Conservation (phyloP, 2,797 vertebrate genomes). For the Anabas testudineus region DNA sequence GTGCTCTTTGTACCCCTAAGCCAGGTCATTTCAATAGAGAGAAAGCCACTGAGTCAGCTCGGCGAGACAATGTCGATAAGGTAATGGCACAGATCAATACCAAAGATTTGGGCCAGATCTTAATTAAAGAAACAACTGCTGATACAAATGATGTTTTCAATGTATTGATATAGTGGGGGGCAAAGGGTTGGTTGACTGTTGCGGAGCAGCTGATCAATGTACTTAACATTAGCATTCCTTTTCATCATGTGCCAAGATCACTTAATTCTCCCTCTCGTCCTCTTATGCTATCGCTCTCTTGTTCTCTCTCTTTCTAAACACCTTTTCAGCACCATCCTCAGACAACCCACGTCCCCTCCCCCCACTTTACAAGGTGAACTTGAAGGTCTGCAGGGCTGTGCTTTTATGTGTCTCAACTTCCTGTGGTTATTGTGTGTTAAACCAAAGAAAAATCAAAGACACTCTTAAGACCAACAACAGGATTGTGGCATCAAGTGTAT, state of each 20-base stretch:
- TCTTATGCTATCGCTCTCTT: constrained; percentile 80
- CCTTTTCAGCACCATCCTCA: constrained; percentile 75
- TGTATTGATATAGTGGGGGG: constrained; percentile 86
- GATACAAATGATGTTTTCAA: constrained; percentile 96
- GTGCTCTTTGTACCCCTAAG: constrained; percentile 77
- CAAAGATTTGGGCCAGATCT: constrained; percentile 92
- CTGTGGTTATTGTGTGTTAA: constrained; percentile 68
- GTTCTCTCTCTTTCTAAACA: constrained; percentile 63
- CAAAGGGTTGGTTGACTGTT: constrained; percentile 73
- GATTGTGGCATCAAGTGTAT: constrained; percentile 70
- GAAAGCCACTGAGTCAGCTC: constrained; percentile 88
- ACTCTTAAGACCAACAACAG: constrained; percentile 72
- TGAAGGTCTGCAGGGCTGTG: constrained; percentile 84
- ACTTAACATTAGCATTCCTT: constrained; percentile 89
- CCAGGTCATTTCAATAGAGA: constrained; percentile 79
- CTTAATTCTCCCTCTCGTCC: constrained; percentile 83
- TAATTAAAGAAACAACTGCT: constrained; percentile 98
- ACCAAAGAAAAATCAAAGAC: constrained; percentile 76
- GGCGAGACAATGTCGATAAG: constrained; percentile 87
- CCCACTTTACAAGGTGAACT: constrained; percentile 85
- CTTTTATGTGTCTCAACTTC: constrained; percentile 79
- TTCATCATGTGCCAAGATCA: constrained; percentile 86
- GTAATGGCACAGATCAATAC: constrained; percentile 92
- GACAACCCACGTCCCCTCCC: constrained; percentile 67
- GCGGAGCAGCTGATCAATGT: constrained; percentile 85